A percentile compares a stretch with the other conserved stretches of the same genome.
Evolutionary conservation across 2,113 vertebrate genomes (phyloP).

Genomic region (Percina caprodes): DNA sequence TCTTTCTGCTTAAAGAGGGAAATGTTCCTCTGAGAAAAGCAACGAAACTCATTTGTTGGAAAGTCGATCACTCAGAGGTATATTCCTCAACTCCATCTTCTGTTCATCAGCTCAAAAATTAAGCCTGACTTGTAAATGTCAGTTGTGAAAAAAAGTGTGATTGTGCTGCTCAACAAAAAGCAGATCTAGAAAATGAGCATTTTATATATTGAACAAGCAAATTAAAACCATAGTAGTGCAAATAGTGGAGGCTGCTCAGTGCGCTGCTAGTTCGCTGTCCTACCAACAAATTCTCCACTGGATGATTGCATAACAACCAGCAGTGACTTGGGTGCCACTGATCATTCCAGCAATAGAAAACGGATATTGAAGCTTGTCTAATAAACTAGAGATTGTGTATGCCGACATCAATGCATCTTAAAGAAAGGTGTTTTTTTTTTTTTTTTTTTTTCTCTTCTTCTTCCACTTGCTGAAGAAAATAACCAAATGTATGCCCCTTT

Average conservation of each 20-base stretch:
- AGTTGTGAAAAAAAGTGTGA: not conserved
- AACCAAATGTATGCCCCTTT: not conserved
- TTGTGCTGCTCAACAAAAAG: not conserved
- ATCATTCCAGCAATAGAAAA: not conserved
- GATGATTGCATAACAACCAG: not conserved
- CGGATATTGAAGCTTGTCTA: not conserved
- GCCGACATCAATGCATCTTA: not conserved
- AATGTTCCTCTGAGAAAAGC: not conserved
- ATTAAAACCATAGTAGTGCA: not conserved
- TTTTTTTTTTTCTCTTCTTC: not conserved
- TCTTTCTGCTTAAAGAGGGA: not conserved
- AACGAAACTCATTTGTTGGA: not conserved
- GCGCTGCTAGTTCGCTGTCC: conserved; percentile 9
- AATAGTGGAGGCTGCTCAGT: not conserved
- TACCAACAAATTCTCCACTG: not conserved
- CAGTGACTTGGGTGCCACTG: not conserved
- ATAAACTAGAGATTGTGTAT: not conserved
- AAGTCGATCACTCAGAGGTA: not conserved
- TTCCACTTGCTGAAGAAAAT: not conserved
- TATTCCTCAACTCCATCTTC: not conserved
- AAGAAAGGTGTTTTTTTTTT: not conserved
- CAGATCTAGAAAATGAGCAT: not conserved
- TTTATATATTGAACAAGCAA: not conserved
- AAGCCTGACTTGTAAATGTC: not conserved
- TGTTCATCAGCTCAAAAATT: not conserved